Conservation (phyloP, 2,888 invertebrate genomes). For the Gastracanthus pulcherrimus region DNA sequence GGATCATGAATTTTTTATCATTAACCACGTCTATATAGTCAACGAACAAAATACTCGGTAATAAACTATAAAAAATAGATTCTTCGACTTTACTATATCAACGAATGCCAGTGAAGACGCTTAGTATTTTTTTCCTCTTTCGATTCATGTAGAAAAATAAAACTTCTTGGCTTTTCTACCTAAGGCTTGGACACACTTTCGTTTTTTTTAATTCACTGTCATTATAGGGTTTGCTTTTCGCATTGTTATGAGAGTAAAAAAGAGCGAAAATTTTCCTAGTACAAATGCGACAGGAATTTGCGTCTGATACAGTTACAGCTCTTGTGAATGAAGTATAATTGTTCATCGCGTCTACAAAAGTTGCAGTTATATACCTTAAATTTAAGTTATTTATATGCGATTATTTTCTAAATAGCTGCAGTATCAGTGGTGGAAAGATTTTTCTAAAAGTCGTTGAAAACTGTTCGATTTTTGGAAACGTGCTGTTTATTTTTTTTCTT, state of each 20-base stretch:
- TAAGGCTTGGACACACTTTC: constrained; percentile 54
- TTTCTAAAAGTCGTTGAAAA: constrained; percentile 43
- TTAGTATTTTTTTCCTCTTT: constrained; percentile 39
- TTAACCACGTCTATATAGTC: constrained; percentile 34
- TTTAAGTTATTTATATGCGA: constrained; percentile 14
- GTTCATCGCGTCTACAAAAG: constrained; percentile 30
- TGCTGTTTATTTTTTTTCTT: not conserved
- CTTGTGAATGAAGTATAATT: constrained; percentile 21
- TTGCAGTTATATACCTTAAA: constrained; percentile 4
- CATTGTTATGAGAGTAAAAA: constrained; percentile 41
- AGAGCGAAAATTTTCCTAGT: constrained; percentile 18
- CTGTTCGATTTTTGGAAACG: constrained; percentile 7
- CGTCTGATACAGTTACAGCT: constrained; percentile 2
- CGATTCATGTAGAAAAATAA: constrained; percentile 52
- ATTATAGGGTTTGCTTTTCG: not conserved
- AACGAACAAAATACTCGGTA: constrained; percentile 42
- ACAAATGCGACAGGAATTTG: not conserved
- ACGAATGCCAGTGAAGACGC: constrained; percentile 47
- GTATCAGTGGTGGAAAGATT: constrained; percentile 36
- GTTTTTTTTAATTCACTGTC: constrained; percentile 27
- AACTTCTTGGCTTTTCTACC: constrained; percentile 45
- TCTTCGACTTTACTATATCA: constrained; percentile 31
- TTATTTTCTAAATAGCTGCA: constrained; percentile 35
- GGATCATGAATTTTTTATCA: constrained; percentile 10
- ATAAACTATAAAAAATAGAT: constrained; percentile 56